Conservation (phyloP, 2,797 vertebrate species). For the Prionace glauca region DNA sequence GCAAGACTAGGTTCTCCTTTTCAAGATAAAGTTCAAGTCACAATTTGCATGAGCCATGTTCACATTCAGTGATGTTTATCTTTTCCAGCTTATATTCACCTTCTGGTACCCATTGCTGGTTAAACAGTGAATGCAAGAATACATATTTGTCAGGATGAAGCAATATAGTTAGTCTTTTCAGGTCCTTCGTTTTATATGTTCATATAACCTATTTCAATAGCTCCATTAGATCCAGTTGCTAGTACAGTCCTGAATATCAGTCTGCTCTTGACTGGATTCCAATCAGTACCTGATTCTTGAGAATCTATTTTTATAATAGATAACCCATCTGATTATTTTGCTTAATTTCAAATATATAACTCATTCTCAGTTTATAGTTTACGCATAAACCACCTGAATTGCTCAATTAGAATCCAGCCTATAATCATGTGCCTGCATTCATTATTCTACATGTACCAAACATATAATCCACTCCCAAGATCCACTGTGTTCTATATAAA, state of each 20-base stretch:
- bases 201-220: not conserved
- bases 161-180: not conserved
- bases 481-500: not conserved
- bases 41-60: not conserved
- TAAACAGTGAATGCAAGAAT: not conserved
- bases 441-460: not conserved
- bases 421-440: not conserved
- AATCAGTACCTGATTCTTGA: not conserved
- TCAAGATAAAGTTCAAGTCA: not conserved
- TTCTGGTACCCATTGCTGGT: not conserved
- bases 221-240: not conserved
- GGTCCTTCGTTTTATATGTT: not conserved
- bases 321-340: not conserved
- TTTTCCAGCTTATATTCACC: not conserved
- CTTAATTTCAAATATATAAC: not conserved
- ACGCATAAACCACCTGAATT: not conserved
- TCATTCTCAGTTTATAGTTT: not conserved
- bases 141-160: not conserved
- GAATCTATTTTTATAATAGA: not conserved
- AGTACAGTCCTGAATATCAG: not conserved
- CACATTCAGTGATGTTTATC: not conserved
- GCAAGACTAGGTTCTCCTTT: not conserved
- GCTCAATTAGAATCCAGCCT: not conserved
- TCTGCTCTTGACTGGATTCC: not conserved
- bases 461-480: not conserved